phyloP scores from a whole-genome alignment of 2,888 invertebrate species.

The Dolomedes plantarius region DNA sequence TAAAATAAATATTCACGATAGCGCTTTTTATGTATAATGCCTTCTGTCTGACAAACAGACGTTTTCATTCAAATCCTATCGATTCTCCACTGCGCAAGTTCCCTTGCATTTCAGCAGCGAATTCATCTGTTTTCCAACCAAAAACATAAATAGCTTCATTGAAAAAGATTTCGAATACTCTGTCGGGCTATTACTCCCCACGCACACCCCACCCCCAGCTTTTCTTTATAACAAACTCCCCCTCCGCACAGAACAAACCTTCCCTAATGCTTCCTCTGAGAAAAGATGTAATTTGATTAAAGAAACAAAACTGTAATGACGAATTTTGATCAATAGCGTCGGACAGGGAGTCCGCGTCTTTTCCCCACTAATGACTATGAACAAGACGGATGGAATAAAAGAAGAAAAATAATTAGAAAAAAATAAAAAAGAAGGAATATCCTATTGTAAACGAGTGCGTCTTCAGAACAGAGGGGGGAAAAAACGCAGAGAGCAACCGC shows the following conservation, averaged over 20 bases:
- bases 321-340: constrained; percentile 15
- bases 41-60: no score
- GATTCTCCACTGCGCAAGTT: background rate
- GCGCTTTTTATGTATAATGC: no score
- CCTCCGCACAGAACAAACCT: background rate
- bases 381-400: background rate
- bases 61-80: no score
- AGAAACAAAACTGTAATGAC: constrained; percentile 19
- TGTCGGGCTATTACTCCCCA: background rate
- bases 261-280: constrained; percentile 6
- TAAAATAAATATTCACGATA: no score
- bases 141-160: background rate
- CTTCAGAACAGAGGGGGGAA: background rate
- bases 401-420: constrained; percentile 9
- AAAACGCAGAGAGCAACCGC: background rate
- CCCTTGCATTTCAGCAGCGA: background rate
- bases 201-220: background rate
- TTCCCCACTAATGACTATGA: constrained; percentile 17
- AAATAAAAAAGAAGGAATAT: background rate
- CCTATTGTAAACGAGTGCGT: constrained; percentile 9
- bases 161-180: background rate
- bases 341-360: background rate
- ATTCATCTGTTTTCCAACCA: background rate
- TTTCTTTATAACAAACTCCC: background rate
- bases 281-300: constrained; percentile 25